Conservation (phyloP, 2,888 invertebrate species). For the Microctonus brassicae region DNA sequence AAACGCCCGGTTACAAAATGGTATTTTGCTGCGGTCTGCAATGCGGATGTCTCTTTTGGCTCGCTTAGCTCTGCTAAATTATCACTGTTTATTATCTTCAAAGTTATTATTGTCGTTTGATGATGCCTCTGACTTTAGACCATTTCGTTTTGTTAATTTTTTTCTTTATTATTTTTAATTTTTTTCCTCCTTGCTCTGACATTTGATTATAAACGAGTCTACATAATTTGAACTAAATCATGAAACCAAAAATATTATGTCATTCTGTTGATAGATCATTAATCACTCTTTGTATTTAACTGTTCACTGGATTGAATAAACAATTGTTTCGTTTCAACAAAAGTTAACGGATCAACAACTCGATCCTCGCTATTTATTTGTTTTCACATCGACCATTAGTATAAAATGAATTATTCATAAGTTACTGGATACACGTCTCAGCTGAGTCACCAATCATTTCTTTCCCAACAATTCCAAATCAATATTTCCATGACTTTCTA, state of each 20-base stretch:
- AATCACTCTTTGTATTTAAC: background rate
- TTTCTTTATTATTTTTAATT: too few species aligned
- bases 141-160: too few species aligned
- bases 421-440: background rate
- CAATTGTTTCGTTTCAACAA: background rate
- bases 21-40: slow-evolving; percentile 60
- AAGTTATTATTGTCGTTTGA: background rate
- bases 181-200: background rate
- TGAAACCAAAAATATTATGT: background rate
- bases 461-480: background rate
- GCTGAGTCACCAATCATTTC: background rate
- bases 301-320: background rate
- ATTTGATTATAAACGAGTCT: background rate
- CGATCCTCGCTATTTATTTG: background rate
- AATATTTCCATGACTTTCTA: background rate
- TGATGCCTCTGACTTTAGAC: background rate
- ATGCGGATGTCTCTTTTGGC: slow-evolving; percentile 53
- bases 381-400: background rate
- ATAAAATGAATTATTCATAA: background rate
- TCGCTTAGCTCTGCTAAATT: slow-evolving; percentile 11
- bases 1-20: slow-evolving; percentile 38
- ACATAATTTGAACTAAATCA: background rate
- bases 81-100: slow-evolving; percentile 26
- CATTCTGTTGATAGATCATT: background rate
- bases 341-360: background rate